Evolutionary conservation across 1,140 invertebrate species (phyloP), one percentile per base, ranked within the genome.

Genomic region (Nasonia longicornis): DNA sequence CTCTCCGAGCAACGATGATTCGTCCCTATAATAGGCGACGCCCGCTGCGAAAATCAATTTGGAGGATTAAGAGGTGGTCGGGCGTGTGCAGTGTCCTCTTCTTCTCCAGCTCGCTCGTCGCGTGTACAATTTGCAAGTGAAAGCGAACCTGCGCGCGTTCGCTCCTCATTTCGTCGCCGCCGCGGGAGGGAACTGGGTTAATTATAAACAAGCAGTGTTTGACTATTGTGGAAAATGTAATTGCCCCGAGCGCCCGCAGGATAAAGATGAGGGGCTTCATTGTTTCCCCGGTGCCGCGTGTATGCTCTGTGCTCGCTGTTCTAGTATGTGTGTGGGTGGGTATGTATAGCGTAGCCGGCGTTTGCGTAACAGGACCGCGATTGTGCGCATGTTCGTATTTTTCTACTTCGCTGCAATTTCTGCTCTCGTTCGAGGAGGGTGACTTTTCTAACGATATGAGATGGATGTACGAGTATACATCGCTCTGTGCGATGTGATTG

Each of bases 11-110:
- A 76, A 64, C 70, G 70, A 81, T 72, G 67, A 81, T 76, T 42
- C 52, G 64, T 20, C 73, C n/a, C 26, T 77, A 35, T 35, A 82
- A 82, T 77, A 82, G 74, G 38, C 38, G 31, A 67, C 69, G 72
- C 80, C 80, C 66, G 80, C 75, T 77, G 80, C 14, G 80, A 82
- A 82, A 82, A 77, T 82, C 80, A 82, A 82, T 82, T 77, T 77
- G 20, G 67, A 42, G 74, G n/a, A 64, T 71, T 71, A 71, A 72
- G 35, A 77, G 48, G 16, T 35, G 63, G 38, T 29, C 42, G 64
- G 48, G 64, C 42, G 38, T 26, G 38, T 70, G 67, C 71, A 2
- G 38, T 11, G 31, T 67, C 48, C 16, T 66, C 38, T 42, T 67
- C 45, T 38, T 26, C 26, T 26, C 26, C 26, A 26, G 26, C 26